Evolutionary conservation across 35 echinoderm and acorn worm species (phyloP).

Genomic region (Ptychodera flava): DNA sequence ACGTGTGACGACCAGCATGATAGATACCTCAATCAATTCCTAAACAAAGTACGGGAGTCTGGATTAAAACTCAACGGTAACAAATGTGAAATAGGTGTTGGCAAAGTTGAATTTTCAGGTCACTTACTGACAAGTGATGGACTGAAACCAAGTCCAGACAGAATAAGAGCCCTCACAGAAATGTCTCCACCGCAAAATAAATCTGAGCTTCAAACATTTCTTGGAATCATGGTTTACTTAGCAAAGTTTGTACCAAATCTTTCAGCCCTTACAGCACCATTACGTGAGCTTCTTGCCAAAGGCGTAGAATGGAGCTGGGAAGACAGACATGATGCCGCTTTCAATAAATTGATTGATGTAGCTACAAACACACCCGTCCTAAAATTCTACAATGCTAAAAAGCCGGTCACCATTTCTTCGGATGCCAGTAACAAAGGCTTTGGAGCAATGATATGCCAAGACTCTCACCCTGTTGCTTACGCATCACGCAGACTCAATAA

Average conservation of each 20-base stretch:
- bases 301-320: constrained; percentile 3
- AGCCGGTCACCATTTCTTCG: constrained; percentile 11
- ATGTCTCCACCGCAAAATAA: constrained; percentile 27
- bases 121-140: constrained; percentile 12
- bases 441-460: constrained; percentile 35
- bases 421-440: constrained; percentile 40
- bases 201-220: constrained; percentile 28
- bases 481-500: constrained; percentile 22
- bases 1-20: neutral
- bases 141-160: neutral
- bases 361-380: constrained; percentile 31
- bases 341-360: neutral
- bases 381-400: constrained; percentile 14
- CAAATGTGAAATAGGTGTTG: constrained; percentile 36
- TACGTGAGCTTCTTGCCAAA: constrained; percentile 31
- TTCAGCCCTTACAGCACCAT: constrained; percentile 24
- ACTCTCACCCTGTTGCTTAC: constrained; percentile 24
- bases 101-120: constrained; percentile 3
- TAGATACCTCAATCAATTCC: neutral
- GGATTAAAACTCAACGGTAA: neutral
- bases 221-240: constrained; percentile 57
- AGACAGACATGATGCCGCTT: constrained; percentile 18
- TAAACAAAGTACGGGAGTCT: neutral
- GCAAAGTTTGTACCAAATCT: constrained; percentile 55
- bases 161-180: constrained; percentile 2